Conservation (phyloP, 2,113 vertebrate genomes). For the Catharus minimus region DNA sequence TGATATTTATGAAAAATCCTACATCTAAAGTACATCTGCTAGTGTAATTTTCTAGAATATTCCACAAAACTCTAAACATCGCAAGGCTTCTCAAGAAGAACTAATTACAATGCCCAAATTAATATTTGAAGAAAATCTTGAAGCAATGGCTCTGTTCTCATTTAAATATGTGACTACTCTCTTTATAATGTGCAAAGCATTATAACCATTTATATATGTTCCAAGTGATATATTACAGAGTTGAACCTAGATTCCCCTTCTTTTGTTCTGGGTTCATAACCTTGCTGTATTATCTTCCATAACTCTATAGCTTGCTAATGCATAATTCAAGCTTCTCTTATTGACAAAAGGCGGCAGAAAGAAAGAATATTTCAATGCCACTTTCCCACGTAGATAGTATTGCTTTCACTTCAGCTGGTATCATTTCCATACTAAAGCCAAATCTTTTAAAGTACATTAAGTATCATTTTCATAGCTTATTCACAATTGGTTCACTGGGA, state of each 20-base stretch:
- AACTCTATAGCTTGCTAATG: conserved; percentile 59
- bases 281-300: conserved; percentile 64
- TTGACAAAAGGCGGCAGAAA: conserved; percentile 45
- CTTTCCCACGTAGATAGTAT: conserved; percentile 12
- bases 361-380: conserved; percentile 20
- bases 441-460: conserved; percentile 18
- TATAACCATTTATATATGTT: conserved; percentile 44
- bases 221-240: conserved; percentile 49
- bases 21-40: not conserved
- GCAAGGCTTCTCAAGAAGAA: conserved; percentile 49
- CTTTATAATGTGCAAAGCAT: conserved; percentile 38
- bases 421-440: conserved; percentile 27
- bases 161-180: conserved; percentile 43
- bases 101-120: conserved; percentile 51
- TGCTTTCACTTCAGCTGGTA: conserved; percentile 29
- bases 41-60: conserved; percentile 12
- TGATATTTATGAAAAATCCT: conserved; percentile 5
- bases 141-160: conserved; percentile 21
- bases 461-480: conserved; percentile 16
- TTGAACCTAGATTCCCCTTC: conserved; percentile 56
- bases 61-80: conserved; percentile 20
- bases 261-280: conserved; percentile 68
- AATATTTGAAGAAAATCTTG: conserved; percentile 45
- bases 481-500: not conserved
- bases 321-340: conserved; percentile 69